phyloP scores from a whole-genome alignment of 1,140 invertebrate genomes.

The Parapsyche elsis region DNA sequence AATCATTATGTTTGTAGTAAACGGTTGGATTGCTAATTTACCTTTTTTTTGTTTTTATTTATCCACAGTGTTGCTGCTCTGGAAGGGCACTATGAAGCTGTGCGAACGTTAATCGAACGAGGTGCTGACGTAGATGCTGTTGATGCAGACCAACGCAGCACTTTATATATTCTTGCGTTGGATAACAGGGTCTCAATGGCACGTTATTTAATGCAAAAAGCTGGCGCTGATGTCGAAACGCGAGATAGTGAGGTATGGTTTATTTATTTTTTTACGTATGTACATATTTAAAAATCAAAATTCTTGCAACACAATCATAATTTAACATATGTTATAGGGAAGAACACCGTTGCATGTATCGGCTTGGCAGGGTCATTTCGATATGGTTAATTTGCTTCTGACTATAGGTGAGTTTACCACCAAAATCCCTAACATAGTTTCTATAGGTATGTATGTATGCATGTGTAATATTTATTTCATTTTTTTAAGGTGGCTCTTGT shows the following conservation, averaged over 20 bases:
- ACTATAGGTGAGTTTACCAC: constrained; percentile 67
- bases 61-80: constrained; percentile 78
- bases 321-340: constrained; percentile 67
- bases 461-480: neutral
- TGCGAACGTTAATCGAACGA: constrained; percentile 76
- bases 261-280: neutral
- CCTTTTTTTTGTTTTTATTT: constrained; percentile 1
- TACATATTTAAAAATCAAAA: neutral
- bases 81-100: constrained; percentile 87
- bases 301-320: neutral
- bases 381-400: constrained; percentile 89
- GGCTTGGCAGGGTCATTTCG: constrained; percentile 93
- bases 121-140: constrained; percentile 90
- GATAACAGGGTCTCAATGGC: constrained; percentile 90
- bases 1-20: neutral
- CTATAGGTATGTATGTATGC: neutral
- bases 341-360: constrained; percentile 92
- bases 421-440: neutral
- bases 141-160: constrained; percentile 92
- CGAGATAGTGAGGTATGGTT: constrained; percentile 85
- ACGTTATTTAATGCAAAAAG: constrained; percentile 81
- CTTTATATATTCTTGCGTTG: constrained; percentile 90
- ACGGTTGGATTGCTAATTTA: constrained; percentile 28
- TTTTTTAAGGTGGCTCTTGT: constrained; percentile 70
- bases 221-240: constrained; percentile 85